Evolutionary conservation across 2,113 vertebrate genomes (phyloP).

Genomic region (Triplophysa siluroides): DNA sequence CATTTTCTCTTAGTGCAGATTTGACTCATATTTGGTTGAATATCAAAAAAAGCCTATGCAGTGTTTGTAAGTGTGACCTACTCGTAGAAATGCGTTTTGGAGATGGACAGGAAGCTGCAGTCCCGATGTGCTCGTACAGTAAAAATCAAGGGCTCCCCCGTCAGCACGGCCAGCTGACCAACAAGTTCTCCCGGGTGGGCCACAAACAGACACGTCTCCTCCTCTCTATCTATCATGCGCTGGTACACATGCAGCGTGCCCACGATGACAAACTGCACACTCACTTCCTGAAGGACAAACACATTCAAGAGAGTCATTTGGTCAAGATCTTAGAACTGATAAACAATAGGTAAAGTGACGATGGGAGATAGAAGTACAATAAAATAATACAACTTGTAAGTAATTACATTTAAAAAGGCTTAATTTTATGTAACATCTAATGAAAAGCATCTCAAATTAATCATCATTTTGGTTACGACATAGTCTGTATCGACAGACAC

Average conservation of each 20-base stretch:
- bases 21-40: too few species aligned
- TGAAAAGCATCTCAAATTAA: neutral
- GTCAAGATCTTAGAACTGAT: neutral
- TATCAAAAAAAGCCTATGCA: too few species aligned
- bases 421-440: neutral
- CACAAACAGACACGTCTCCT: conserved; percentile 89
- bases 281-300: conserved; percentile 80
- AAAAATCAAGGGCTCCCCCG: conserved; percentile 93
- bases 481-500: too few species aligned
- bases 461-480: neutral
- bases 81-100: conserved; percentile 96
- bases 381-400: too few species aligned
- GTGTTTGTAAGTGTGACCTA: conserved; percentile 57
- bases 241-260: conserved; percentile 92
- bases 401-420: too few species aligned
- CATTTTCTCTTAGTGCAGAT: too few species aligned
- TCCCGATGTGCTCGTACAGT: conserved; percentile 88
- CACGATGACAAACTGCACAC: conserved; percentile 87
- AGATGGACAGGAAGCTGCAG: conserved; percentile 90
- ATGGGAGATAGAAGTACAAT: neutral
- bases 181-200: conserved; percentile 91
- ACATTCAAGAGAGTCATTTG: neutral
- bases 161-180: conserved; percentile 91
- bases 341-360: too few species aligned
- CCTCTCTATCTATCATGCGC: conserved; percentile 86